Evolutionary conservation across 2,888 invertebrate species (phyloP), one percentile per base, ranked within the genome.

Genomic region (Lycocerus yunnanus): DNA sequence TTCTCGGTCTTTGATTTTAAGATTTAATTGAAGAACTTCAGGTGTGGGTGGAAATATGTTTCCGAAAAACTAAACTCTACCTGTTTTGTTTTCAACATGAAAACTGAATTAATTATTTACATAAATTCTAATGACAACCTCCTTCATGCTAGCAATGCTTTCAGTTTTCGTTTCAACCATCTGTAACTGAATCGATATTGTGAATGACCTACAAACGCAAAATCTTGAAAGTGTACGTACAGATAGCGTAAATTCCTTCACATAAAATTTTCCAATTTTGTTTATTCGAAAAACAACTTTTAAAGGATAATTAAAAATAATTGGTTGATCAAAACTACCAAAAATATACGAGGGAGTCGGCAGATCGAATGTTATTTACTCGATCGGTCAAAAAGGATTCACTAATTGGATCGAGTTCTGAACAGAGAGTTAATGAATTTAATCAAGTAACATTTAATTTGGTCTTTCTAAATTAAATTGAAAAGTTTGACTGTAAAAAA

Each of bases 141-240:
- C n/a, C 43, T 63, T 18, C 61, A 63, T 63, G n/a, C 16, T 20
- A 63, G 18, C 20, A 63, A 63, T 18, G 61, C 61, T 63, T 63
- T 63, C 61, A 63, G 61, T 63, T 63, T 63, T 63, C 61, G 61
- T 63, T 16, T 20, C 16, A 63, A 20, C 61, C 61, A 63, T 63
- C 61, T 63, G 61, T 43, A 58, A 58, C 58, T 68, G 59, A 68
- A 68, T 68, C 68, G 59, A 68, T 68, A 68, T 59, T 13, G 58
- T 27, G 68, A 20, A 21, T 21, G 60, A 59, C 60, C 60, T 68
- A 18, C 60, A 68, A 59, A 68, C 68, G 21, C 59, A 59, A 68
- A 68, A 68, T 68, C 60, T 60, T 59, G 24, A 15, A 59, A 21
- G 24, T 68, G n/a, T 67, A n/a, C 15, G 58, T 43, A 43, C 43